Conservation (phyloP, 2,113 vertebrate species). For the Lophotis ruficrista region DNA sequence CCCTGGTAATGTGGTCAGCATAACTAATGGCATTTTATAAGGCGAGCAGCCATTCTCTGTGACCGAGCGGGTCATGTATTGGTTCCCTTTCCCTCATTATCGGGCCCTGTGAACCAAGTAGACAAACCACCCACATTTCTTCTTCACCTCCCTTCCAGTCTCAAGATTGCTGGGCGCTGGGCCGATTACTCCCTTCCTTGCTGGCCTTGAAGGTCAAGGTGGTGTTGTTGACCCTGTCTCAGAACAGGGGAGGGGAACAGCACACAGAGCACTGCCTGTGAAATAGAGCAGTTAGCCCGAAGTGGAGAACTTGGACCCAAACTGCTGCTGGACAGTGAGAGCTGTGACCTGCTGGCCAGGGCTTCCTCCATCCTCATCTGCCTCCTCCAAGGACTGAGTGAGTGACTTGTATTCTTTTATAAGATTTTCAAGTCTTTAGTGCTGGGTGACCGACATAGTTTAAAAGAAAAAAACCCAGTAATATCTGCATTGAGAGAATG, state of each 20-base stretch:
- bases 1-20: no score
- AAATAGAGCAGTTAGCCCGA: background rate
- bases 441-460: background rate
- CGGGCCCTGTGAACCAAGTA: background rate
- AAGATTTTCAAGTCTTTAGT: background rate
- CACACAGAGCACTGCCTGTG: background rate
- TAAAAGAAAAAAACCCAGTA: background rate
- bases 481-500: background rate
- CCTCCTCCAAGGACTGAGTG: background rate
- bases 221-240: background rate
- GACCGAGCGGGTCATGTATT: accelerated
- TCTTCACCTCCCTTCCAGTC: background rate
- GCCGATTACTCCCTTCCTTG: background rate
- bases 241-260: background rate
- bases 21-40: background rate
- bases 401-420: background rate
- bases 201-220: background rate
- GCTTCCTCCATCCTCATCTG: background rate
- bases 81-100: background rate
- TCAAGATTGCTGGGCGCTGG: background rate
- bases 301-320: no score
- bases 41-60: background rate
- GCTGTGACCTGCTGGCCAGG: accelerated
- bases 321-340: background rate
- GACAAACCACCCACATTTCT: background rate